Evolutionary conservation across 2,113 vertebrate genomes (phyloP), one percentile per base, ranked within the genome.

Genomic region (Haemorhous mexicanus): DNA sequence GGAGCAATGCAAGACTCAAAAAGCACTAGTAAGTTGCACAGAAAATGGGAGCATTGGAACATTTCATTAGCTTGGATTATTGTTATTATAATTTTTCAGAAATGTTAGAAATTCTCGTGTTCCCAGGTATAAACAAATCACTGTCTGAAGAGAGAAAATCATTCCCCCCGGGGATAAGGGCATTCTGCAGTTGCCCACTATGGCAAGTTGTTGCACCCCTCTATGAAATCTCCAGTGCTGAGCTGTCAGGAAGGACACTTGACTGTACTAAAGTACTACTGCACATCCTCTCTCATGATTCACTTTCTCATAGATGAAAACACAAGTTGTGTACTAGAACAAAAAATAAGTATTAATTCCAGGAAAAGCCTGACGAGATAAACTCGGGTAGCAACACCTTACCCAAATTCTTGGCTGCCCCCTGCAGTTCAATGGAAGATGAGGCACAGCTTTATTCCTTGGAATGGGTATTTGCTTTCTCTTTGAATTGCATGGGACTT

Each of bases 371-470:
- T 86, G 81, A 56, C 68, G 46, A 91, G 78, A 70, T 49, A 94
- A 97, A 96, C 74, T 58, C 39, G 63, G 73, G 76, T 49, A 90
- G 75, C 44, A 30, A 22, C 21, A 41, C 75, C 66, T 76, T 68
- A 87, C 64, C 66, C 92, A 97, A 97, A 97, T 97, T 98, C 97
- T 55, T 97, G 96, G 91, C 95, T 97, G 98, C 98, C 97, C 97
- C 97, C 97, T 98, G 94, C 97, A 97, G 98, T 93, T 94, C 93
- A 80, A 74, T 10, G 24, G 92, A 84, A 84, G 76, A 90, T 50
- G 79, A 93, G 95, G 82, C 81, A 47, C 30, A 33, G 28, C 41
- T 82, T 76, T 91, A 27, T 28, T 81, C 77, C 78, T 90, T 75
- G 74, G 86, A 74, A 69, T 20, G 64, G 46, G 46, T 80, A 61